A percentile compares a stretch with the other conserved stretches of the same genome.
Evolutionary conservation across 2,113 vertebrate species (phyloP).

Genomic region (Pelecanus crispus): DNA sequence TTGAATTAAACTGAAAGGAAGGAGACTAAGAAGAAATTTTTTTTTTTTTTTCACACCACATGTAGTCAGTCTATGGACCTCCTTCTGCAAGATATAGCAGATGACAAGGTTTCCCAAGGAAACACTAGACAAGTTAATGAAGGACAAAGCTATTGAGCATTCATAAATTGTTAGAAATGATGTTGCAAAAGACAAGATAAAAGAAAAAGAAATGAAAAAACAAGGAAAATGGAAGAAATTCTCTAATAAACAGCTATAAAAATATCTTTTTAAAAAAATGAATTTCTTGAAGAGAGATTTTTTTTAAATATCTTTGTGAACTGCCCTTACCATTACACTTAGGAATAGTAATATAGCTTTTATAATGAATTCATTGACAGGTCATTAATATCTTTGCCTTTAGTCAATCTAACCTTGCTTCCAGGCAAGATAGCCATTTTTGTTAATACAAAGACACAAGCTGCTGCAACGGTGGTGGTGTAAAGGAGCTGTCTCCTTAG

Average conservation of each 20-base stretch:
- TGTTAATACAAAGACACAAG: background rate
- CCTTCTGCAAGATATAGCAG: background rate
- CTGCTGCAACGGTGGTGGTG: background rate
- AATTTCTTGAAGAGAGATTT: background rate
- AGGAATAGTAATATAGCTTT: background rate
- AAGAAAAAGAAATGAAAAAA: background rate
- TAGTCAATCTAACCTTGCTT: background rate
- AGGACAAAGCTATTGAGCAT: background rate
- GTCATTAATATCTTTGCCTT: background rate
- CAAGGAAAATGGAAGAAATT: background rate
- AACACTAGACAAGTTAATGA: background rate
- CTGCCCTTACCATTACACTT: background rate
- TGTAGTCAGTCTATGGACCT: background rate
- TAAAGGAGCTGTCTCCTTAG: background rate
- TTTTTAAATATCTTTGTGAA: background rate
- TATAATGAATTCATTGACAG: background rate
- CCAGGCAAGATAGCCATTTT: background rate
- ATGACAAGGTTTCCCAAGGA: background rate
- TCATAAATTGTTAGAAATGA: background rate
- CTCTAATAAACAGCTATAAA: background rate
- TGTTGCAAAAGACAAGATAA: background rate
- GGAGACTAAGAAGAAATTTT: background rate
- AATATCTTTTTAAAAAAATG: accelerated
- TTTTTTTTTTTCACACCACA: background rate
- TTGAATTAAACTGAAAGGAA: background rate